Evolutionary conservation across 2,888 invertebrate species (phyloP).

Genomic region (Saturnia pavonia): DNA sequence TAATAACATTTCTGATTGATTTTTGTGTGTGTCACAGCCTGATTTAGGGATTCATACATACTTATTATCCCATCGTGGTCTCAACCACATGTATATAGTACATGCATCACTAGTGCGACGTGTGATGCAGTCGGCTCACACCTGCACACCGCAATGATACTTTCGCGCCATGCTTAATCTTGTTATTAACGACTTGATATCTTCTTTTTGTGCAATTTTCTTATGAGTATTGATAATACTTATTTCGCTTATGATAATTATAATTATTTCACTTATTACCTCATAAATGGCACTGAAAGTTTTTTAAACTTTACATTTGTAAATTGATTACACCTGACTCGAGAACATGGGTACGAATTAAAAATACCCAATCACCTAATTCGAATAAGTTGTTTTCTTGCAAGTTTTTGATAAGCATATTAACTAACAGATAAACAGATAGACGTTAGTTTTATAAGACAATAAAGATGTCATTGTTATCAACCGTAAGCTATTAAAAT

Average conservation of each 20-base stretch:
- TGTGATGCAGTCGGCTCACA: slow-evolving; percentile 1
- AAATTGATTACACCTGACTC: neutral
- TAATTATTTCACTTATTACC: neutral
- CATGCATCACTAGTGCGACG: neutral
- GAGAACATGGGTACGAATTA: neutral
- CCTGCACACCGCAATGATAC: neutral
- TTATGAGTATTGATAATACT: neutral
- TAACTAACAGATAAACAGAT: too few relatives aligned
- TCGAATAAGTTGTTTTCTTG: too few relatives aligned
- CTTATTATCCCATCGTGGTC: neutral
- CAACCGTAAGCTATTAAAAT: too few relatives aligned
- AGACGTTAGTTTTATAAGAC: too few relatives aligned
- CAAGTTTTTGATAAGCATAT: too few relatives aligned
- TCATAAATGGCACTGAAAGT: neutral
- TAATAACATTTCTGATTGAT: neutral
- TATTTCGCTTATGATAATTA: neutral
- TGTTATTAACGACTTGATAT: slow-evolving; percentile 4
- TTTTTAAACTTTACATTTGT: neutral
- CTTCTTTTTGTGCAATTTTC: slow-evolving; percentile 5
- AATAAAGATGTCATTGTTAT: too few relatives aligned
- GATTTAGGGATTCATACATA: neutral
- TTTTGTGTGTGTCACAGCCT: neutral
- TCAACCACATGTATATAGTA: too few relatives aligned
- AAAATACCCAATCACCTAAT: too few relatives aligned
- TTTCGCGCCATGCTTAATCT: neutral